These are phyloP conservation scores for Heliconius hermathena DNA, from an alignment of 1,140 invertebrate species.

Conservation along the genomic window DNA sequence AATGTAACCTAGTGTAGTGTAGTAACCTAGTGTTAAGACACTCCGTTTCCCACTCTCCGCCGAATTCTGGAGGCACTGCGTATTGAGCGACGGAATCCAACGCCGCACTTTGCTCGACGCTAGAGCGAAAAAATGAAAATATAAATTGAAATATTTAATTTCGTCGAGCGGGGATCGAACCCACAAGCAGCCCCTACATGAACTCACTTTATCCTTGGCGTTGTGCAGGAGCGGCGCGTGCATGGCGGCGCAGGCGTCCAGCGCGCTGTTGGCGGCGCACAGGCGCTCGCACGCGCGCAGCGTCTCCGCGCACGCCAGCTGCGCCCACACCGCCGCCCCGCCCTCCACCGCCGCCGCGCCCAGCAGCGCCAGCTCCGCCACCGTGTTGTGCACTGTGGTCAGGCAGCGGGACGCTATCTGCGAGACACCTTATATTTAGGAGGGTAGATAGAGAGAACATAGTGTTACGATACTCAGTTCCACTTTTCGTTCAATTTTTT, in stretches of 20 bases:
- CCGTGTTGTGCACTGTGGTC: constrained; percentile 92
- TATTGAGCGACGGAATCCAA: too few species aligned
- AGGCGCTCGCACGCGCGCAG: constrained; percentile 88
- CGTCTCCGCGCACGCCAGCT: constrained; percentile 95
- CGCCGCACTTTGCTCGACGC: too few species aligned
- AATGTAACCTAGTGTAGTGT: too few species aligned
- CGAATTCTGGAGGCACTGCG: too few species aligned
- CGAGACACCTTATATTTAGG: too few species aligned
- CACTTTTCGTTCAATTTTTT: not conserved
- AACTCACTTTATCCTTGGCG: constrained; percentile 92
- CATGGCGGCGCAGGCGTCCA: constrained; percentile 91
- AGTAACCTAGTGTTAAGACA: too few species aligned
- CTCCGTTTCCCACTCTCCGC: too few species aligned
- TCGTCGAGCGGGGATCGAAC: too few species aligned
- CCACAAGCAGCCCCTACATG: too few species aligned
- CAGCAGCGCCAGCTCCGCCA: constrained; percentile 90
- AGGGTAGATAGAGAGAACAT: too few species aligned
- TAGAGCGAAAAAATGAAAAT: too few species aligned
- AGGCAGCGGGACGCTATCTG: constrained; percentile 92
- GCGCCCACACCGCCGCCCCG: constrained; percentile 95
- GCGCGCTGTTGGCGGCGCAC: constrained; percentile 83
- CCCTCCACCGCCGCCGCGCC: constrained; percentile 90
- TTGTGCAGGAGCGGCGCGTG: constrained; percentile 96
- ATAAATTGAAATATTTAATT: too few species aligned
- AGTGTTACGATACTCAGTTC: not conserved